phyloP scores from a whole-genome alignment of 2,888 invertebrate genomes.

The Hedya salicella region DNA sequence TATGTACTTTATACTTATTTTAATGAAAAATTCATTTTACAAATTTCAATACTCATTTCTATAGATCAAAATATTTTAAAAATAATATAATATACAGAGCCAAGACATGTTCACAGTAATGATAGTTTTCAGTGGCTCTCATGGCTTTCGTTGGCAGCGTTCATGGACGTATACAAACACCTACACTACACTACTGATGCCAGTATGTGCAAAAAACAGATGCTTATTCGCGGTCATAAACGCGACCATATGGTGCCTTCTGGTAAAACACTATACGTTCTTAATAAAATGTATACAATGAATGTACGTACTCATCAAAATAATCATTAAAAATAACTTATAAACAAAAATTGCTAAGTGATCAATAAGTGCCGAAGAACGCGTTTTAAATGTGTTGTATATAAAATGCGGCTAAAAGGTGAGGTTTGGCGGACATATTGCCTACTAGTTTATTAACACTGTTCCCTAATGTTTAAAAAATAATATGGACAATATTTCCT shows the following conservation, averaged over 20 bases:
- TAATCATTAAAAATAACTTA: conserved; percentile 34
- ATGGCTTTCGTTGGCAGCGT: neutral
- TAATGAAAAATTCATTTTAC: conserved; percentile 80
- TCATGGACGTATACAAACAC: too few relatives aligned
- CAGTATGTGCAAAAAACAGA: too few relatives aligned
- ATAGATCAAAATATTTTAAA: conserved; percentile 54
- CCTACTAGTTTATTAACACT: conserved; percentile 29
- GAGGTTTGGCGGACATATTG: conserved; percentile 29
- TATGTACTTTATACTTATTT: conserved; percentile 72
- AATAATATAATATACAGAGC: conserved; percentile 57
- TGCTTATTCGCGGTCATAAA: neutral
- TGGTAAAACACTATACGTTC: conserved; percentile 24
- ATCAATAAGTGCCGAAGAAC: conserved; percentile 28
- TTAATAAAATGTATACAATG: conserved; percentile 24
- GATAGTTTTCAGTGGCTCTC: neutral
- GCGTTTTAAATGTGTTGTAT: conserved; percentile 21
- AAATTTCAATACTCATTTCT: conserved; percentile 75
- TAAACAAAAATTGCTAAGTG: conserved; percentile 24
- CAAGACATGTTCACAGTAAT: neutral
- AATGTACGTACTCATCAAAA: too few relatives aligned
- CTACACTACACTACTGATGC: too few relatives aligned
- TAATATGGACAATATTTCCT: conserved; percentile 18
- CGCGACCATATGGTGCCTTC: neutral
- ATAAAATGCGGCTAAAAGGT: conserved; percentile 40
- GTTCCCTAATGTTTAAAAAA: conserved; percentile 24